Base-by-base conservation (phyloP, 2,797 vertebrate genomes). In the Myotis planiceps region DNA sequence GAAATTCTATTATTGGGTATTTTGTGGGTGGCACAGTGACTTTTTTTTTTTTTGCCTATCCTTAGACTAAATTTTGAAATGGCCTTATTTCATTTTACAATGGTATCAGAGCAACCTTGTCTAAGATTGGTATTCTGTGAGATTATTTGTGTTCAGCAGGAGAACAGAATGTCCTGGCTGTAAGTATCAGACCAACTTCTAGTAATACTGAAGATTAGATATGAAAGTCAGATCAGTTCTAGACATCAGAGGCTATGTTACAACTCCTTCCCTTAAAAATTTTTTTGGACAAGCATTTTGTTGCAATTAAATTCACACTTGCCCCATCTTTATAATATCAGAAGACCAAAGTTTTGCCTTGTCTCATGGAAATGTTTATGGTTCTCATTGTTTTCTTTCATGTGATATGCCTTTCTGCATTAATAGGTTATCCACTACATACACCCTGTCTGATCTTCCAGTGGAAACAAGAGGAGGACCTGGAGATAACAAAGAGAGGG, bases 401-500 rank as follows among this genome's bases (percentile, higher is more conserved):
- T 29, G 32, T 39, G 29, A 79, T 74, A 51, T 21, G 9, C 15
- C 47, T 93, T 94, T 96, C 63, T 60, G 13, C 9, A 1, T 75
- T 32, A 82, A 55, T 42, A 97, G 91, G 95, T 10, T 88, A 90
- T 68, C 58, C 15, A 1, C 39, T 94, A 4, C 25, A 27, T 21
- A 92, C 23, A 45, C 51, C 76, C 9, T 58, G 27, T 60, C 32
- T 92, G 58, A 90, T 96, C 34, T 80, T 37, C 18, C 85, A 53
- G 51, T 94, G 85, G 88, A 39, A 87, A 58, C 32, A 88, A 84
- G 88, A 81, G 27, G 55, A 91, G 12, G 69, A 60, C 18, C 71
- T 88, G 6, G 49, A 68, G 47, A 76, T 9, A 6, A 15, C 42
- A 32, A n/a, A 84, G 53, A 55, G 25, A 90, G 47, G 32, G 66